Evolutionary conservation across 1,140 invertebrate species (phyloP).

Genomic region (Coboldia fuscipes): DNA sequence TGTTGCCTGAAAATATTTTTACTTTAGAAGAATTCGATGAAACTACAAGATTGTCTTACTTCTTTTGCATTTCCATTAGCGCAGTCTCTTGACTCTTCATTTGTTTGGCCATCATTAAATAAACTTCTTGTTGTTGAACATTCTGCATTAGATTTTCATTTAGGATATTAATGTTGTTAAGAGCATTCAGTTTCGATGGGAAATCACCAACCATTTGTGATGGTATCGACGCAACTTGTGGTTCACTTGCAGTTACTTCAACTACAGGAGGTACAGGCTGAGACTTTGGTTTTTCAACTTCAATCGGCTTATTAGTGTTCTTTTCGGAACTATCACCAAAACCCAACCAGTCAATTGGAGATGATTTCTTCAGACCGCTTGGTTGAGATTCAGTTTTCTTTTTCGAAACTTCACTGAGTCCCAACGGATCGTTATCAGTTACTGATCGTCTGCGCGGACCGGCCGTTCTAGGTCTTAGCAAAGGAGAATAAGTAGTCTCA

Average conservation of each 20-base stretch:
- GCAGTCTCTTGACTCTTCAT: slow-evolving; percentile 26
- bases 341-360: slow-evolving; percentile 17
- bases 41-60: too few species aligned
- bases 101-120: slow-evolving; percentile 24
- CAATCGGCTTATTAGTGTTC: neutral
- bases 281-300: slow-evolving; percentile 5
- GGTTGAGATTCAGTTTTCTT: slow-evolving; percentile 2
- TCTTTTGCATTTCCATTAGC: slow-evolving; percentile 22
- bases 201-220: neutral
- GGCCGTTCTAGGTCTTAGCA: slow-evolving; percentile 13
- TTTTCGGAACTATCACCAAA: slow-evolving; percentile 2
- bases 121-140: slow-evolving; percentile 25
- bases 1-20: too few species aligned
- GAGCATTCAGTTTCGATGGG: neutral
- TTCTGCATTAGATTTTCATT: slow-evolving; percentile 20
- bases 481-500: slow-evolving; percentile 4
- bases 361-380: slow-evolving; percentile 10
- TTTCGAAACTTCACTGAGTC: slow-evolving; percentile 9
- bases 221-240: neutral
- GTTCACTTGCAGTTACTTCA: slow-evolving; percentile 2
- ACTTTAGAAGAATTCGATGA: too few species aligned
- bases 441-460: slow-evolving; percentile 13
- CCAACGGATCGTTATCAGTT: slow-evolving; percentile 18
- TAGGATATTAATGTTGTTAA: slow-evolving; percentile 12
- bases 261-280: slow-evolving; percentile 5